Percentiles rank a stretch among this genome's conserved stretches.
Conservation (phyloP, 2,113 vertebrate genomes). For the Microcebus tavaratra region DNA sequence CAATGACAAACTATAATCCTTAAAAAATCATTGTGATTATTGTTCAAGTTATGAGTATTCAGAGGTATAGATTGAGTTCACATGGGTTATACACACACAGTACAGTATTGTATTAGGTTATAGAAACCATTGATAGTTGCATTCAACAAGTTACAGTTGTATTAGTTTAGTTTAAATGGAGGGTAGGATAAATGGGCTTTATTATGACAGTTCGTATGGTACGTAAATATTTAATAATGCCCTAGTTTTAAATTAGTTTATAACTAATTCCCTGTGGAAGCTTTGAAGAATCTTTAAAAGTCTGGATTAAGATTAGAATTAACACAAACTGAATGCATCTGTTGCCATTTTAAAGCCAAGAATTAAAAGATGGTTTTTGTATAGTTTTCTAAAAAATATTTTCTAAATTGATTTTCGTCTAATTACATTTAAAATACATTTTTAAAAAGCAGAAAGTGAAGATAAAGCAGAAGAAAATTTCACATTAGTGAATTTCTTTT, state of each 20-base stretch:
- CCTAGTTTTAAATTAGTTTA: slow-evolving; percentile 7
- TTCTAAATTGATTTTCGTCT: slow-evolving; percentile 29
- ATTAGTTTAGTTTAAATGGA: slow-evolving; percentile 42
- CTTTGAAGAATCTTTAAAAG: slow-evolving; percentile 15
- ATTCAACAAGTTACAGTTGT: slow-evolving; percentile 37
- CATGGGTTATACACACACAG: background rate
- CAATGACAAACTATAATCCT: background rate
- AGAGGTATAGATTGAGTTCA: background rate
- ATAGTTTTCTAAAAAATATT: slow-evolving; percentile 45
- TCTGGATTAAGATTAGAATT: background rate
- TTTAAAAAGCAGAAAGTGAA: slow-evolving; percentile 1
- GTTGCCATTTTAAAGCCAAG: slow-evolving; percentile 30
- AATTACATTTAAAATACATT: slow-evolving; percentile 11
- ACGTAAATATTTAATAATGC: slow-evolving; percentile 35
- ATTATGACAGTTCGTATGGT: background rate
- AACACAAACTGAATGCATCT: background rate
- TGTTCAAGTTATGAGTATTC: background rate
- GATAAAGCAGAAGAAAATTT: background rate
- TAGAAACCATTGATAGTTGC: background rate
- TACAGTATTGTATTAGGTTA: background rate
- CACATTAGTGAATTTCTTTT: slow-evolving; percentile 33
- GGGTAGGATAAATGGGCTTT: background rate
- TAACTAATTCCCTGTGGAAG: slow-evolving; percentile 29
- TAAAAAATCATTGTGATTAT: slow-evolving; percentile 15
- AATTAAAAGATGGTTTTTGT: slow-evolving; percentile 30